Base-by-base conservation (phyloP, 2,888 invertebrate species). In the Clistopyga incitator region DNA sequence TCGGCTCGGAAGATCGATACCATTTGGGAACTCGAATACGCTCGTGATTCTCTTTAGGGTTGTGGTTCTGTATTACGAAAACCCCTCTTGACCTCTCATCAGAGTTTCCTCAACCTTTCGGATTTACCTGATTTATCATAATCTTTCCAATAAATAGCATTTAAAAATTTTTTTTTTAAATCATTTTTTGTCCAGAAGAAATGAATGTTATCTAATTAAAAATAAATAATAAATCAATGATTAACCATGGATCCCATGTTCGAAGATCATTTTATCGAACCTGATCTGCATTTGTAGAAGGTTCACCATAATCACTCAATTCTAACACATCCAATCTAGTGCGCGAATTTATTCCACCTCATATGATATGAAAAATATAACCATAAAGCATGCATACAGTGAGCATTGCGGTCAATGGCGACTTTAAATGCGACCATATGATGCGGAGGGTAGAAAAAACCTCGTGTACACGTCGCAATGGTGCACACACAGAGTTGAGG, bases 351-450 rank as follows among this genome's bases (percentile, higher is more conserved):
- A 47, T 71, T 82, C 59, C 72, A 61, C 65, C 47, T 38, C 61
- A 54, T 56, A 23, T 50, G 42, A 76, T 59, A 65, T 54, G 64
- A 20, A 25, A 77, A 82, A 81, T 76, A 72, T 65, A 81, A 82
- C 67, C 74, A 77, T 38, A 42, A 42, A 34, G 74, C 61, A 42
- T 42, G 67, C 54, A 23, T 52, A 47, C 25, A 65, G 13, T 56
- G 75, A 74, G 87, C 87, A 85, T 87, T 87, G 90, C 88, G 89
- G 89, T 90, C 90, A 88, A 87, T 86, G 87, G 87, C 81, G 85
- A 88, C 86, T 90, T 90, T 91, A 91, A 91, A 90, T 87, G 89
- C 90, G 88, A 91, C 89, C 90, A 91, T 91, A 91, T 90, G 91
- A 91, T 89, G 88, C 76, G 61, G 85, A 84, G 89, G 87, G 88